Evolutionary conservation across 1,140 invertebrate genomes (phyloP).

Genomic region (Drosophila paulistorum): DNA sequence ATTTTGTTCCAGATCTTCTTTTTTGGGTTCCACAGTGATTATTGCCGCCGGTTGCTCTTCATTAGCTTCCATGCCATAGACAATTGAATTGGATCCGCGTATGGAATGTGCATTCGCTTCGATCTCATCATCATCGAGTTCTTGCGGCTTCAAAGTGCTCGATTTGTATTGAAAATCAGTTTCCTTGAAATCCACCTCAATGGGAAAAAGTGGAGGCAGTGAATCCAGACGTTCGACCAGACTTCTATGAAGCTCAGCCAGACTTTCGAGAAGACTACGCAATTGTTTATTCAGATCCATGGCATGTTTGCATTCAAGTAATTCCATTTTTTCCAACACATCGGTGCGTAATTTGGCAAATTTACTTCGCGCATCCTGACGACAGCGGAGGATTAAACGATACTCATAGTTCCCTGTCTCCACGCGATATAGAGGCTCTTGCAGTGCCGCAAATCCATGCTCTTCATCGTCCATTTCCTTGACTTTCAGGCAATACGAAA

Average conservation of each 20-base stretch:
- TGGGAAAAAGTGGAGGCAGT: constrained; percentile 93
- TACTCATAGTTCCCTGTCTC: constrained; percentile 99
- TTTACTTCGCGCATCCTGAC: constrained; percentile 94
- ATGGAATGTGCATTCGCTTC: constrained; percentile 55
- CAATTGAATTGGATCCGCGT: constrained; percentile 38
- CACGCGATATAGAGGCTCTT: constrained; percentile 98
- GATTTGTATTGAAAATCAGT: constrained; percentile 95
- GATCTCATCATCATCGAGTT: constrained; percentile 83
- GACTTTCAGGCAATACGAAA: constrained; percentile 98
- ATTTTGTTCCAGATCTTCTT: not conserved
- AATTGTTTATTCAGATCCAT: constrained; percentile 95
- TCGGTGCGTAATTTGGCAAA: constrained; percentile 97
- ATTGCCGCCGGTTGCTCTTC: constrained; percentile 71
- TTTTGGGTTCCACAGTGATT: constrained; percentile 59
- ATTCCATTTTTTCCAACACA: constrained; percentile 97
- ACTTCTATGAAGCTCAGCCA: constrained; percentile 90
- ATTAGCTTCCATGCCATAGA: constrained; percentile 65
- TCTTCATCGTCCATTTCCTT: constrained; percentile 99
- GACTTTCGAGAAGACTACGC: constrained; percentile 90
- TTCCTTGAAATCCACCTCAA: constrained; percentile 97
- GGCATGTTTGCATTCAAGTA: constrained; percentile 98
- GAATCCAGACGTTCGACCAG: constrained; percentile 88
- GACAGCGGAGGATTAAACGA: constrained; percentile 95
- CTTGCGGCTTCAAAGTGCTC: constrained; percentile 84
- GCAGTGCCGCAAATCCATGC: constrained; percentile 95